Conservation (phyloP, 2,888 invertebrate genomes). For the Psylliodes chrysocephalus region DNA sequence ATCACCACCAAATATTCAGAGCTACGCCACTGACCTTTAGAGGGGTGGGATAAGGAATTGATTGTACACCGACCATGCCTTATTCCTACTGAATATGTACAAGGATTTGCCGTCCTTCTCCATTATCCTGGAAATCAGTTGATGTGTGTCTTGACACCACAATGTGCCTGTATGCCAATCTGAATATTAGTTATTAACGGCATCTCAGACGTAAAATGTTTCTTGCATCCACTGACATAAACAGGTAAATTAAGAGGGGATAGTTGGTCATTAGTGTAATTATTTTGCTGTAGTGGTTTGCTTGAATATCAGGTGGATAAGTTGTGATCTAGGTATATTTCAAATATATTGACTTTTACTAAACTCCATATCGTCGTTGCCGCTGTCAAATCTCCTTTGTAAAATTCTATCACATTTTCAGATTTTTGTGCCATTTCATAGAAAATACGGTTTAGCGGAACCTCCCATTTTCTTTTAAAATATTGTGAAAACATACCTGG, state of each 20-base stretch:
- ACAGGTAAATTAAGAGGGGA: not conserved
- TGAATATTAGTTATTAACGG: constrained; percentile 36
- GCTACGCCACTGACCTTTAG: constrained; percentile 22
- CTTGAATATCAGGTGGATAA: too few species aligned
- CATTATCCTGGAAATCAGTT: constrained; percentile 41
- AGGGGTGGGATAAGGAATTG: constrained; percentile 61
- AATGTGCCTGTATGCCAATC: constrained; percentile 36
- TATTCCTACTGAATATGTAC: constrained; percentile 60
- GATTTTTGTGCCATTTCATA: too few species aligned
- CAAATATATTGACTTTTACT: too few species aligned
- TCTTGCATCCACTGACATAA: constrained; percentile 11
- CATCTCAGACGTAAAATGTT: constrained; percentile 20
- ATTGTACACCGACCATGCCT: constrained; percentile 59
- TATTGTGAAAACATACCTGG: too few species aligned
- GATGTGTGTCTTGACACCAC: constrained; percentile 42
- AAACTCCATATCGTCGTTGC: too few species aligned
- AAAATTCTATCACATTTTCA: too few species aligned
- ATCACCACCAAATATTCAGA: too few species aligned
- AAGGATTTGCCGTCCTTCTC: constrained; percentile 50
- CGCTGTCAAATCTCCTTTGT: too few species aligned
- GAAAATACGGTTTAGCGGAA: too few species aligned
- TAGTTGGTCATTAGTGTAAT: constrained; percentile 1
- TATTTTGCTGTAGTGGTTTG: too few species aligned
- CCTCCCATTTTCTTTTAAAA: too few species aligned
- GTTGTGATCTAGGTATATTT: too few species aligned